Base-by-base conservation (phyloP, 2,113 vertebrate species). In the Peromyscus polionotus region DNA sequence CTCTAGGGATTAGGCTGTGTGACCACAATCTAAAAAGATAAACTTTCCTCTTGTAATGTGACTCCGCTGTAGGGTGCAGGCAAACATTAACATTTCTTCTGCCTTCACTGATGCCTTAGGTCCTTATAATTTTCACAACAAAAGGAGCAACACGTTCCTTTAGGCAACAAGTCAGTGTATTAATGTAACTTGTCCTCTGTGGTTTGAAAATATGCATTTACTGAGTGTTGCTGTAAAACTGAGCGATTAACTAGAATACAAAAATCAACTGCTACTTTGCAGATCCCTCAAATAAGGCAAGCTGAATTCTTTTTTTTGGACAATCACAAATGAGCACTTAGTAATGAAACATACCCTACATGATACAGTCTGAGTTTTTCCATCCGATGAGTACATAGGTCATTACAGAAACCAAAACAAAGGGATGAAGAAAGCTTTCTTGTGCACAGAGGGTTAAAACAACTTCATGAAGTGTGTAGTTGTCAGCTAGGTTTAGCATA, bases 11-110 rank as follows among this genome's bases (percentile, higher is more conserved):
- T 85, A 72, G 33, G 45, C 39, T 73, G 11, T 95, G 68, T 93
- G 90, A 95, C 88, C 80, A 93, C 92, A 96, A 93, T 97, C 86
- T 94, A 73, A 94, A 97, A 96, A 90, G 92, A 88, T 96, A 97
- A 96, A 93, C 90, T 94, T 95, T 57, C 91, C 36, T 42, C 12
- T 97, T 96, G 87, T 96, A 96, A 93, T 97, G 79, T 87, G 39
- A 95, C 79, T 95, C 39, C 84, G 87, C 90, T 95, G 63, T 90
- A 90, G 96, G 90, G 75, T 81, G 12, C 57, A 85, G 72, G 76
- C 85, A 94, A 88, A 88, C 85, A 90, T 95, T 95, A 95, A 86
- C 86, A 96, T 97, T 93, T 96, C 91, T 89, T 77, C 75, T 85
- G 68, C 72, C 90, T 88, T 96, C 70, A 33, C 57, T 17, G 51